phyloP scores from a whole-genome alignment of 53 echinoderm and acorn worm species.

The Arbacia lixula region DNA sequence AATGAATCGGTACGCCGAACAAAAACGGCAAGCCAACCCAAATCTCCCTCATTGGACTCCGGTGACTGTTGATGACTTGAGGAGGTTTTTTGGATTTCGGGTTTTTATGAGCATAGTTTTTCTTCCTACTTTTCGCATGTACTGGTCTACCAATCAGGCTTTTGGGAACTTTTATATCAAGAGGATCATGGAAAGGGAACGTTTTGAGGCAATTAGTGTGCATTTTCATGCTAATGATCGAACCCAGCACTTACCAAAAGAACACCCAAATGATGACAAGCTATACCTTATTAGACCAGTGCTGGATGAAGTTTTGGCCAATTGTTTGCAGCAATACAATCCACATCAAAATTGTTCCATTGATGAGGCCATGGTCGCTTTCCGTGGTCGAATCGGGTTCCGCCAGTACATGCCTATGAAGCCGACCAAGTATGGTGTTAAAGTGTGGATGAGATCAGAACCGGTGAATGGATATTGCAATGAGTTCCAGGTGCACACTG shows the following conservation, averaged over 20 bases:
- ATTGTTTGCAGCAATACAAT: constrained; percentile 14
- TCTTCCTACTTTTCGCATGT: background rate
- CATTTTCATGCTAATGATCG: background rate
- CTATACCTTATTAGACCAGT: constrained; percentile 1
- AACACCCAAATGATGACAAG: background rate
- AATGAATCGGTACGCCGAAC: constrained; percentile 5
- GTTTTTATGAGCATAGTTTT: background rate
- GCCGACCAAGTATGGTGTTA: constrained; percentile 49
- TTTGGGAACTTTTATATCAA: background rate
- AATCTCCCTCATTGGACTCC: background rate
- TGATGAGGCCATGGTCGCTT: background rate
- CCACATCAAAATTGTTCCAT: constrained; percentile 14
- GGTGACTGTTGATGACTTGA: constrained; percentile 18
- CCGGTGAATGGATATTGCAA: constrained; percentile 33
- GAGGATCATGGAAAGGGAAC: background rate
- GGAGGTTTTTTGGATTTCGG: background rate
- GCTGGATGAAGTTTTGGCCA: constrained; percentile 11
- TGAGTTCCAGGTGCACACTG: constrained; percentile 29
- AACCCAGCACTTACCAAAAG: background rate
- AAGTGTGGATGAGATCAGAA: constrained; percentile 45
- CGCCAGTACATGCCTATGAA: constrained; percentile 6
- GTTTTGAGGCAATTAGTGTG: background rate
- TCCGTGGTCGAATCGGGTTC: too few species aligned
- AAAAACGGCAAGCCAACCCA: background rate
- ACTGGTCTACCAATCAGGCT: background rate